phyloP scores from a whole-genome alignment of 2,113 vertebrate species.

The Phylloscopus trochilus region DNA sequence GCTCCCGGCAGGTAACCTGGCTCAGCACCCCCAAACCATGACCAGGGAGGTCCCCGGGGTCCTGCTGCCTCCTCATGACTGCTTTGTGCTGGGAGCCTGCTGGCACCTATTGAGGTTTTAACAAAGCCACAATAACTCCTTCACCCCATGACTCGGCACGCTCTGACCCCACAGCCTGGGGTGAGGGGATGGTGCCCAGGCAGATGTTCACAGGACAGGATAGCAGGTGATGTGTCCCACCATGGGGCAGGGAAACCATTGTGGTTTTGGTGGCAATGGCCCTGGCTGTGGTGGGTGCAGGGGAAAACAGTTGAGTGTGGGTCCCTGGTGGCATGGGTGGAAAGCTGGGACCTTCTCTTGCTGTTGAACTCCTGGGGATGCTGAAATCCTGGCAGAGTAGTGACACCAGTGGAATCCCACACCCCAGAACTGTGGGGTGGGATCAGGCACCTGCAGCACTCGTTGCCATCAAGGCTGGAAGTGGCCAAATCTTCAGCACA shows the following conservation, averaged over 20 bases:
- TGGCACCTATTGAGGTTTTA: not conserved
- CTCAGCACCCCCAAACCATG: rapidly evolving
- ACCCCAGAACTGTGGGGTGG: not conserved
- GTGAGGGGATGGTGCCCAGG: not conserved
- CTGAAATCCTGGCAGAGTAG: not conserved
- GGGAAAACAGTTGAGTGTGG: rapidly evolving
- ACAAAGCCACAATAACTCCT: not conserved
- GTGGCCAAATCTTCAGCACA: not conserved
- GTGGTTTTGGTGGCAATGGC: not conserved
- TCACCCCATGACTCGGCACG: rapidly evolving
- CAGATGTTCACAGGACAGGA: not conserved
- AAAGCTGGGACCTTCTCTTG: not conserved
- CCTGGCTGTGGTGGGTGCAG: not conserved
- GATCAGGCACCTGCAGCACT: not conserved
- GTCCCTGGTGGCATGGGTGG: not conserved
- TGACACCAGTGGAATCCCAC: not conserved
- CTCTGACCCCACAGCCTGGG: not conserved
- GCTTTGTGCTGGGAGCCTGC: not conserved
- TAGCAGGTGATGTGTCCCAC: rapidly evolving
- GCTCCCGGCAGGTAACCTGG: slow-evolving; percentile 77
- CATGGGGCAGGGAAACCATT: not conserved
- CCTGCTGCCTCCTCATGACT: rapidly evolving
- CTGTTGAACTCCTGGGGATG: not conserved
- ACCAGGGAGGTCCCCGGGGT: rapidly evolving
- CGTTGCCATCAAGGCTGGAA: rapidly evolving